Base-by-base conservation (phyloP, 2,888 invertebrate genomes). In the Phaedon cochleariae region DNA sequence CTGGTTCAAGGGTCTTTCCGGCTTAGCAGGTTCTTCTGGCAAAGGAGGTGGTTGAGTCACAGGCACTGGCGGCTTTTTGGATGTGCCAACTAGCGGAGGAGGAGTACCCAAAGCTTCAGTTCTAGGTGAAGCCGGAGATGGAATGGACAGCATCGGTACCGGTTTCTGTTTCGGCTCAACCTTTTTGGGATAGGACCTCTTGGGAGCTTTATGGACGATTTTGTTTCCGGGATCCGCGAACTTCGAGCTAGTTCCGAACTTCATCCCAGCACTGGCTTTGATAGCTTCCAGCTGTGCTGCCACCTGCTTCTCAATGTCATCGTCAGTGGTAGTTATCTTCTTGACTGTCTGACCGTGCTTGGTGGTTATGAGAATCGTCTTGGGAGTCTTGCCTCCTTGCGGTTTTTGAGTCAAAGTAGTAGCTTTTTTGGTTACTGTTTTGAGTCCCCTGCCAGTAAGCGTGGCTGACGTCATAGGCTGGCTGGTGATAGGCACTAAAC, bases 211-310 rank as follows among this genome's bases (percentile, higher is more conserved):
- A 1, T 48, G 46, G 18, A 46, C n/a, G 10, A 57, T 7, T 51
- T 65, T 62, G 9, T 49, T 18, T 18, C 48, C 55, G 5, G 22
- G 15, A 7, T 55, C 29, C 5, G 17, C 34, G n/a, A n/a, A n/a
- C 41, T 64, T 69, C 15, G 61, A 53, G 18, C 57, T 60, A 15
- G 62, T 46, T 2, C 49, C 62, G 26, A 69, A 67, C 31, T 70
- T 70, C 59, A 69, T 64, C 0, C 65, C 71, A n/a, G 68, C 67
- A 10, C 79, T 80, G 1, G 82, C 81, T 66, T 82, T 83, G 34
- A 84, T 83, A 0, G 84, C 83, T 73, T 84, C 81, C 12, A 84
- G 68, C 71, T 84, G 83, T 72, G 84, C 83, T 0, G 81, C 81
- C 6, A 84, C 65, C 58, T 72, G 68, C 60, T 70, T 63, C 22